Evolutionary conservation across 2,797 vertebrate genomes (phyloP), one percentile per base, ranked within the genome.

Genomic region (Silurus aristotelis): DNA sequence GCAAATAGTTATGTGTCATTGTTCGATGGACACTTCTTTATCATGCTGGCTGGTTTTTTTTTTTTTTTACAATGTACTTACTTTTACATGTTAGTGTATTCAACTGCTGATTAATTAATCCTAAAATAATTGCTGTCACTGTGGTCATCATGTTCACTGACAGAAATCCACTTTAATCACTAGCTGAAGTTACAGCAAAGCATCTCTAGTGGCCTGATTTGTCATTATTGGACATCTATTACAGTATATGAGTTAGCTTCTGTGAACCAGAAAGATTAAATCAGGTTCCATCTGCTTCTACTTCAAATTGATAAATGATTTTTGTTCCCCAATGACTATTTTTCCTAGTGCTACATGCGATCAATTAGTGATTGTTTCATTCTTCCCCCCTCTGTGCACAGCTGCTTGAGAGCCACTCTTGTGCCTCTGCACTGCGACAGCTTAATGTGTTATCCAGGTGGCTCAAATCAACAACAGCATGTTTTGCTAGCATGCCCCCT

Each of bases 361-460:
- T 90, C 91, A 92, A 89, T 93, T 89, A 92, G 89, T 67, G 82
- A 88, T 88, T 87, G 87, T 90, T 91, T 73, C 83, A 88, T 85
- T 92, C 90, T 88, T 90, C 79, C 79, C 73, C 66, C 5, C 87
- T 48, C 78, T 64, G 88, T 90, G 91, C 88, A 58, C 89, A 88
- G 89, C 90, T 88, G 88, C 56, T 86, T 85, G 79, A 87, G 88
- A 77, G 89, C 22, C 52, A 13, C 72, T 76, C 72, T 43, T 78
- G 76, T 52, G 85, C 86, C 85, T 80, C 25, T 27, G 38, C 80
- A 72, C 86, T 52, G 17, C 7, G 15, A 22, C 70, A 55, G 67
- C 89, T 84, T 92, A 92, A 94, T 93, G 89, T 91, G 91, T 93
- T 93, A 90, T 91, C 92, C 93, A 93, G 90, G 90, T 89, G 93